Base-by-base conservation (phyloP, 2,797 vertebrate genomes). In the Microchirus variegatus region DNA sequence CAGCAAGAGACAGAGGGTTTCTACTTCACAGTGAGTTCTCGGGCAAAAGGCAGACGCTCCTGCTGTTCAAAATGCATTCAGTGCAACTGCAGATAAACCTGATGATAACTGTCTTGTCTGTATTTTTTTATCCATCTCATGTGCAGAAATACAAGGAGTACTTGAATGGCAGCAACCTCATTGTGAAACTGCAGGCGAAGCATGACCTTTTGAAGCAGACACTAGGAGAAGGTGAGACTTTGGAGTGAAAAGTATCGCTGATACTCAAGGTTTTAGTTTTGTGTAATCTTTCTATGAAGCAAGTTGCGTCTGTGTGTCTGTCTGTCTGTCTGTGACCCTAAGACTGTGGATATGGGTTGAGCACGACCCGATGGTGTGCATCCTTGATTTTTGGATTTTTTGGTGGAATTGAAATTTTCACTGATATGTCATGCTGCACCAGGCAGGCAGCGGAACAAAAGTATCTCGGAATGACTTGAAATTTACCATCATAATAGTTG, bases 1-100 rank as follows among this genome's bases (percentile, higher is more conserved):
- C 98, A 99, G 83, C 97, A 98, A 88, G 98, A 99, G 84, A 99
- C 98, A 0, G 98, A 99, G 83, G 95, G 95, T 84, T 99, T 99
- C 89, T 99, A 99, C 85, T 98, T 99, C 65, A 96, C 96, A 0
- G 98, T 98, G 86, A 95, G 95, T 86, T 48, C 11, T 17, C 11
- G 7, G 56, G 57, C 16, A 41, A 22, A 22, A 17, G 47, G 9
- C 7, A 45, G 41, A 41, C 12, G 12, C 37, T 31, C 12, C 3
- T n/a, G 31, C 59, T n/a, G 41, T 16, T n/a, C 6, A 51, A 35
- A 60, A 9, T 16, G 43, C 16, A 26, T 41, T 17, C 17, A 22
- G 6, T 52, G 12, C 44, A 17, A 35, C 16, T 16, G 19, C 1
- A 62, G 53, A 50, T 36, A 57, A 52, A 19, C 26, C 10, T 41